Percentiles rank a stretch among this genome's conserved stretches.
These are phyloP conservation scores for Xenopus borealis DNA, from an alignment of 2,113 vertebrate species.

Conservation along the genomic window DNA sequence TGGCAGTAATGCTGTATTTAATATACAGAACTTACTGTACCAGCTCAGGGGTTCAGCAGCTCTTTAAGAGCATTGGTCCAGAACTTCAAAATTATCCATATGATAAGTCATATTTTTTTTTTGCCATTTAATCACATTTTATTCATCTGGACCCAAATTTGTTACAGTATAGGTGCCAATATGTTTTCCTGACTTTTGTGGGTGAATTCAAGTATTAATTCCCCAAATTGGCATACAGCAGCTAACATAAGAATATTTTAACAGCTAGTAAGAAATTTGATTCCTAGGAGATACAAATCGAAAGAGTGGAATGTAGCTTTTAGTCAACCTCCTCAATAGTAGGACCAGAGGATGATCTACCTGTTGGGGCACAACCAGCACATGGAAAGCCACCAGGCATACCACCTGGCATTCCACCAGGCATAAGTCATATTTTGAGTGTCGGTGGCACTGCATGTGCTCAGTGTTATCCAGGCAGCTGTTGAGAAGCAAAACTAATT, in stretches of 20 bases:
- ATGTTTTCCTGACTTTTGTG: conserved; percentile 54
- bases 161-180: conserved; percentile 73
- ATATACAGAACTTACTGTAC: too few relatives aligned
- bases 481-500: too few relatives aligned
- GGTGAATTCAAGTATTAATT: conserved; percentile 72
- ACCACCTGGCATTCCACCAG: conserved; percentile 84
- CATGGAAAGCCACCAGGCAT: conserved; percentile 72
- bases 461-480: too few relatives aligned
- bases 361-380: conserved; percentile 67
- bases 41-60: too few relatives aligned
- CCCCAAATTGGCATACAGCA: conserved; percentile 61
- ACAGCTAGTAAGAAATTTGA: conserved; percentile 59
- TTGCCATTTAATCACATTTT: conserved; percentile 76
- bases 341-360: conserved; percentile 75
- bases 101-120: too few relatives aligned
- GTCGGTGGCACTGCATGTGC: too few relatives aligned
- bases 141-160: conserved; percentile 68
- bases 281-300: conserved; percentile 54
- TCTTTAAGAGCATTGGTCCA: too few relatives aligned
- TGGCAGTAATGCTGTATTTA: too few relatives aligned
- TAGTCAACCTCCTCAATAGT: conserved; percentile 84
- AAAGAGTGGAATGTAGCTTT: conserved; percentile 57
- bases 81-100: too few relatives aligned
- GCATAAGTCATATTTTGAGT: conserved; percentile 41
- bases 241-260: conserved; percentile 53